A percentile compares a stretch with the other conserved stretches of the same genome.
phyloP scores from a whole-genome alignment of 2,888 invertebrate species.

The Priocnemis perturbator region DNA sequence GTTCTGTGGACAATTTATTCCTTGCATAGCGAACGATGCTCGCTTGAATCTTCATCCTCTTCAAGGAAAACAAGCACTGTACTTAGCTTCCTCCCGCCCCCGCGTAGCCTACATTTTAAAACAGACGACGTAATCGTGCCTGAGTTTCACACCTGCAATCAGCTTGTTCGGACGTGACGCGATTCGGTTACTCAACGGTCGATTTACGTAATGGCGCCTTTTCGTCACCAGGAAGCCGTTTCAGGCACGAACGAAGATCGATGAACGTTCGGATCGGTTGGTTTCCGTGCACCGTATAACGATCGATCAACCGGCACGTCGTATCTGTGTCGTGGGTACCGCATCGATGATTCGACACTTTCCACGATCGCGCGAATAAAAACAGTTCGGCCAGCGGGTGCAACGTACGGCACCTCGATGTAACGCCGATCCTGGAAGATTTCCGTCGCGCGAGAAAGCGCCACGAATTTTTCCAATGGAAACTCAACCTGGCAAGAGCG shows the following conservation, averaged over 20 bases:
- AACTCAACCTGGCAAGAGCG: conserved; percentile 35
- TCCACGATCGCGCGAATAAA: conserved; percentile 34
- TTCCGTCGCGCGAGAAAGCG: neutral
- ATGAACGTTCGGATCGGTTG: conserved; percentile 3
- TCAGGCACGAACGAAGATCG: conserved; percentile 1
- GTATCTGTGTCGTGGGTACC: conserved; percentile 30
- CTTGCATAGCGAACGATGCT: too few relatives aligned
- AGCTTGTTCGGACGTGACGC: neutral
- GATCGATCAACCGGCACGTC: conserved; percentile 30
- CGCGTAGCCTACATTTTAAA: neutral
- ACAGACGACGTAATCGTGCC: too few relatives aligned
- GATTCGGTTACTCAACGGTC: too few relatives aligned
- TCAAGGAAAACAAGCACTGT: too few relatives aligned
- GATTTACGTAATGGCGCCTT: conserved; percentile 21
- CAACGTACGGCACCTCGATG: neutral
- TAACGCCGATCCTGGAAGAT: neutral
- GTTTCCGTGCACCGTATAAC: conserved; percentile 4
- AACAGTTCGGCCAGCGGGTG: neutral
- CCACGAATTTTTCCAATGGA: conserved; percentile 11
- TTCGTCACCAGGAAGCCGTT: conserved; percentile 30
- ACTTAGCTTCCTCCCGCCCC: too few relatives aligned
- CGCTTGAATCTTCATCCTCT: too few relatives aligned
- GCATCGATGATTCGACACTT: conserved; percentile 47
- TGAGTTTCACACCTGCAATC: too few relatives aligned
- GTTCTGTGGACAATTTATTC: too few relatives aligned